Base-by-base conservation (phyloP, 2,113 vertebrate genomes). In the Stigmatopora nigra region DNA sequence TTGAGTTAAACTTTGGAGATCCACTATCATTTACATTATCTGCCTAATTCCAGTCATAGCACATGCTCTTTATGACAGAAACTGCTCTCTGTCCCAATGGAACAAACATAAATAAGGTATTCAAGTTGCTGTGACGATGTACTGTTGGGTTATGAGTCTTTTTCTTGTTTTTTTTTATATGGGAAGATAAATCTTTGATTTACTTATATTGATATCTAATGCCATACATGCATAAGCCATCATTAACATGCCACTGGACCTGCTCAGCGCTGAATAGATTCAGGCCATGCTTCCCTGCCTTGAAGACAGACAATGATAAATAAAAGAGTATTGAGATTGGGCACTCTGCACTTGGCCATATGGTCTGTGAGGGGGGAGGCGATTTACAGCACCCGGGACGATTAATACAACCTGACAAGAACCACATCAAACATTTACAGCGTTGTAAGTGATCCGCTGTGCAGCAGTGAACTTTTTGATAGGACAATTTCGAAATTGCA, bases 401-500 rank as follows among this genome's bases (percentile, higher is more conserved):
- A 31, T 73, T 79, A 84, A 78, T 82, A 61, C 69, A 82, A 65
- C 64, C 70, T 80, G 82, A 86, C 81, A 74, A 78, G 81, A 73
- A 67, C 56, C 44, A 11, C 77, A 76, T 84, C 80, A 84, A 83
- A 83, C 58, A 75, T 83, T 82, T 75, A 82, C 61, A 69, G 67
- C 60, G 45, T 66, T 78, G 76, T 78, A 82, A 84, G 79, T 13
- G 78, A 84, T 82, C 76, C 36, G 16, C 77, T 69, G 73, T 64
- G 69, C 71, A 75, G 48, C 66, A 20, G 49, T 63, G 72, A 75
- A 48, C 62, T 52, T 53, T 75, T 84, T 83, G 76, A 80, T 80
- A 78, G 71, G 74, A 64, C 65, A 69, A 67, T 82, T 79, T 84
- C n/a, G 84, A 83, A 84, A 79, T 73, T 79, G 74, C 72, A 80